Percentiles rank a stretch among this genome's conserved stretches.
These are phyloP conservation scores for Crypturellus tataupa DNA, from an alignment of 2,797 vertebrate genomes.

Conservation along the genomic window DNA sequence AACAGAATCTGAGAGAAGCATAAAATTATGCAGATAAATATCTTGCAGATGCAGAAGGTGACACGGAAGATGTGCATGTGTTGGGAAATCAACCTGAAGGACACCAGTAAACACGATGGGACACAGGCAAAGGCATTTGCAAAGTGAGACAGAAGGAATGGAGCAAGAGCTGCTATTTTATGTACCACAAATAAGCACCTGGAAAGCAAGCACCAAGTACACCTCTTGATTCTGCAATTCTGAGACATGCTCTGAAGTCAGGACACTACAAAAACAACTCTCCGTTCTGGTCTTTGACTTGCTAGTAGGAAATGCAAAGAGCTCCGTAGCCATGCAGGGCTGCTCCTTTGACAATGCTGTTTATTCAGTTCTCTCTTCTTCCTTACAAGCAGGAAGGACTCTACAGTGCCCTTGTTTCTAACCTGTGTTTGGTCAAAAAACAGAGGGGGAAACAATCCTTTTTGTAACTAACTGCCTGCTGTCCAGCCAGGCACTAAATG, in stretches of 20 bases:
- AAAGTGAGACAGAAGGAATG: background rate
- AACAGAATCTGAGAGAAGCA: background rate
- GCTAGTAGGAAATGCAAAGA: background rate
- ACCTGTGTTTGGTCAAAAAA: conserved; percentile 16
- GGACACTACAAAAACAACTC: background rate
- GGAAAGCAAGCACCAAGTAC: background rate
- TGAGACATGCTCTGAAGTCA: background rate
- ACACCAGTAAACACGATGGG: background rate
- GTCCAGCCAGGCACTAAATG: conserved; percentile 68
- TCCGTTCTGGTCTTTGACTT: background rate
- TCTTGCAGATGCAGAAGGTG: background rate
- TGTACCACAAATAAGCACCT: background rate
- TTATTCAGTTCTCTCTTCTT: background rate
- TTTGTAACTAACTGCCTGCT: conserved; percentile 55
- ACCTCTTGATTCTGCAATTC: background rate
- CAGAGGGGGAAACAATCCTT: conserved; percentile 44
- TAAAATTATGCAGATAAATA: conserved; percentile 2
- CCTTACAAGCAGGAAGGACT: background rate
- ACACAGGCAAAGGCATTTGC: background rate
- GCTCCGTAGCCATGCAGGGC: background rate
- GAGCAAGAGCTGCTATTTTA: background rate
- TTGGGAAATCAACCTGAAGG: background rate
- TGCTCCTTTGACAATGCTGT: background rate
- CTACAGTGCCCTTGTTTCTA: conserved; percentile 18
- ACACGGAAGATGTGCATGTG: background rate